A percentile compares a stretch with the other conserved stretches of the same genome.
Conservation (phyloP, 2,797 vertebrate species). For the Karalla daura region DNA sequence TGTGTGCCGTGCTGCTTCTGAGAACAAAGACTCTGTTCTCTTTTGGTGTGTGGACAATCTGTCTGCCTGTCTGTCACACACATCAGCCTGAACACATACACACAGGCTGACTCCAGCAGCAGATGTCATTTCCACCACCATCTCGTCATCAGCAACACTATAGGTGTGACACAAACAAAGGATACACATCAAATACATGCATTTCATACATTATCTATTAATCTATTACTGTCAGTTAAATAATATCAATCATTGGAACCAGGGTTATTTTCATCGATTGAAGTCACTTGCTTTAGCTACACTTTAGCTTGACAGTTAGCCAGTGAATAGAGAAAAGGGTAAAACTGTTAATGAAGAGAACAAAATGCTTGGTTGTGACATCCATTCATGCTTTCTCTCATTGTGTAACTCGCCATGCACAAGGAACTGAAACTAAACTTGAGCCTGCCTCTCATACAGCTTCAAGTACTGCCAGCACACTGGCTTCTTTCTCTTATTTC, state of each 20-base stretch:
- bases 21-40: conserved; percentile 41
- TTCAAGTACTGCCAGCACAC: not conserved
- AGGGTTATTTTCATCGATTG: too few relatives aligned
- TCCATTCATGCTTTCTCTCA: conserved; percentile 8
- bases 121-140: conserved; percentile 1
- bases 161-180: not conserved
- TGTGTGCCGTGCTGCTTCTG: not conserved
- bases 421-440: conserved; percentile 40
- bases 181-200: not conserved
- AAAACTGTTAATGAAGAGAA: not conserved
- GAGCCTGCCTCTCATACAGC: not conserved
- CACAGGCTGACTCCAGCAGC: not conserved
- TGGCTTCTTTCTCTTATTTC: too few relatives aligned
- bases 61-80: conserved; percentile 19
- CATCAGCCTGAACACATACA: conserved; percentile 9
- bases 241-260: too few relatives aligned
- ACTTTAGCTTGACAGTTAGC: too few relatives aligned
- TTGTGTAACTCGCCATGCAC: conserved; percentile 31
- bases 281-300: too few relatives aligned
- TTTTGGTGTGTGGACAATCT: conserved; percentile 14
- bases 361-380: not conserved
- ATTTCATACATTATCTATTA: not conserved
- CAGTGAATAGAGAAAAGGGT: not conserved
- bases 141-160: not conserved
- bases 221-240: too few relatives aligned